A percentile compares a stretch with the other conserved stretches of the same genome.
These are phyloP conservation scores for Coranthus polyacanthus DNA, from an alignment of 2,797 vertebrate genomes.

Conservation along the genomic window DNA sequence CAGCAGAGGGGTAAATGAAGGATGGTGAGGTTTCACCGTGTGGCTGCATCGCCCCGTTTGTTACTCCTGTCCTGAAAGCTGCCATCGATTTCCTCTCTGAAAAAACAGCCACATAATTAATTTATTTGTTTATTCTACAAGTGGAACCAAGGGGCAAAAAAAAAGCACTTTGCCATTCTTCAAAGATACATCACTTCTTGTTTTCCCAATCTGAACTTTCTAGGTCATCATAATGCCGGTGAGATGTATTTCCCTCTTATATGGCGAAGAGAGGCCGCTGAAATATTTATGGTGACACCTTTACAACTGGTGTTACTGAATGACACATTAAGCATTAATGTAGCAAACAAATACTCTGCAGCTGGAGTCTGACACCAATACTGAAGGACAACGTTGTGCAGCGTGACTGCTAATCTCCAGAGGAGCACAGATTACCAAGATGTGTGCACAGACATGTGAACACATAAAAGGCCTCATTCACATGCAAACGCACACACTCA, in stretches of 20 bases:
- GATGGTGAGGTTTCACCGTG: conserved; percentile 59
- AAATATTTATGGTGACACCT: conserved; percentile 76
- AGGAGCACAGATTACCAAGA: conserved; percentile 39
- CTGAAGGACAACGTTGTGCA: conserved; percentile 29
- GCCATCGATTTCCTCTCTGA: conserved; percentile 72
- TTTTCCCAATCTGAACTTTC: conserved; percentile 59
- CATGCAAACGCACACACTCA: conserved; percentile 29
- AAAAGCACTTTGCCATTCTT: conserved; percentile 54
- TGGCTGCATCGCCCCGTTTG: conserved; percentile 70
- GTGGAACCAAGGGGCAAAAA: conserved; percentile 7
- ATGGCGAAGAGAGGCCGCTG: conserved; percentile 48
- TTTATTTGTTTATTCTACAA: conserved; percentile 77
- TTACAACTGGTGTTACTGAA: conserved; percentile 63
- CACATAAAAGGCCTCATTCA: conserved; percentile 37
- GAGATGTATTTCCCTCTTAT: conserved; percentile 57
- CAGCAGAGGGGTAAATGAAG: conserved; percentile 64
- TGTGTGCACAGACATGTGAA: conserved; percentile 33
- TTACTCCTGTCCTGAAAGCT: conserved; percentile 67
- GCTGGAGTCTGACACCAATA: conserved; percentile 57
- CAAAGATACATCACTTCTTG: conserved; percentile 51
- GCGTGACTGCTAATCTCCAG: conserved; percentile 29
- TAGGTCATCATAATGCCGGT: conserved; percentile 53
- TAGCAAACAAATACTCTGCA: conserved; percentile 68
- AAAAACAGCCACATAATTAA: conserved; percentile 75
- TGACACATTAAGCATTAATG: conserved; percentile 75